Base-by-base conservation (phyloP, 2,113 vertebrate species). In the Hypomesus transpacificus region DNA sequence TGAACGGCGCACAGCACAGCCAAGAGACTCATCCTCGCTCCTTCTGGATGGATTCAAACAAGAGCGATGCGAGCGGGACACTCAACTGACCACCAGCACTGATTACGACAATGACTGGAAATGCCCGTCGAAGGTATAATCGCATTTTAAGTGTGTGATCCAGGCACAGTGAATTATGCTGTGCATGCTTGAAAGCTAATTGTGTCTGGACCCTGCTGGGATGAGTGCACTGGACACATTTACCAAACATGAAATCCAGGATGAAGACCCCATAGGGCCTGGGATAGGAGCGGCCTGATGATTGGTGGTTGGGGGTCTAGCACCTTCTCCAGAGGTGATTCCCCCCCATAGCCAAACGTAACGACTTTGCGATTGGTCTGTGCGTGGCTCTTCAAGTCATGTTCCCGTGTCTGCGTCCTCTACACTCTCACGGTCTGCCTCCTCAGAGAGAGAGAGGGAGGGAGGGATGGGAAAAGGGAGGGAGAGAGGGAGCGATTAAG, bases 151-250 rank as follows among this genome's bases (percentile, higher is more conserved):
- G 83, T 85, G 82, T 84, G 79, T 77, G 75, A 88, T 85, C 78
- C 79, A 75, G 80, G 68, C 71, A 84, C 79, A 90, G 88, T 82
- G 83, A 87, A 88, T 90, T 80, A 87, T 80, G 75, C 82, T 78
- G 82, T 70, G 80, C 84, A 85, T 84, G 59, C 71, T 81, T 84
- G 79, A 76, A 81, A 81, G 75, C 77, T 89, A 89, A 90, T 87
- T 86, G 84, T 78, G 82, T 91, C 88, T 85, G 71, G 78, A 76
- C 77, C 82, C 84, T 87, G 87, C 86, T 90, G 89, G 85, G 82
- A 87, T 82, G 86, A 84, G 78, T 80, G 76, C 82, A 77, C 80
- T 86, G 82, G 79, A 87, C 88, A 88, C 83, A 89, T 90, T 89
- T 90, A 87, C 82, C 86, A 75, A 87, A 84, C 83, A 88, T 90